Evolutionary conservation across 2,888 invertebrate genomes (phyloP).

Genomic region (Ellobium chinense): DNA sequence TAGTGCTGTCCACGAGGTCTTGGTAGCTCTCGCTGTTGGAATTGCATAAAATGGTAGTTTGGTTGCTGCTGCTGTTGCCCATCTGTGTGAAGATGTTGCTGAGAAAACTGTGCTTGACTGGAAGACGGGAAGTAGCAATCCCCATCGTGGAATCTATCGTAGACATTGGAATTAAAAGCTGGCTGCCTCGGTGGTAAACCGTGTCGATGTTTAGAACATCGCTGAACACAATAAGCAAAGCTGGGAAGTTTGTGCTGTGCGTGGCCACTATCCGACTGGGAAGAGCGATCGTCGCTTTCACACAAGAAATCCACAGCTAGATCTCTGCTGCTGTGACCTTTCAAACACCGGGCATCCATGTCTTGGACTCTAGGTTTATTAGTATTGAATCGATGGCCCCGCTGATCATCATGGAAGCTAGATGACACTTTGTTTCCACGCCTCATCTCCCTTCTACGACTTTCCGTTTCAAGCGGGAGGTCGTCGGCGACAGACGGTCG

Average conservation of each 20-base stretch:
- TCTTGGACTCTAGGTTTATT: no score
- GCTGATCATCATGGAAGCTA: not conserved
- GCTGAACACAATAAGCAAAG: not conserved
- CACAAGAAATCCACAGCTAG: no score
- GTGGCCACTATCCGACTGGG: not conserved
- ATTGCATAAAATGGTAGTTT: not conserved
- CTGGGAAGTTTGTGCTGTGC: not conserved
- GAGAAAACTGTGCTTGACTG: no score
- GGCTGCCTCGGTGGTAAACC: not conserved
- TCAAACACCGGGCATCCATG: no score
- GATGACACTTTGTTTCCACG: not conserved
- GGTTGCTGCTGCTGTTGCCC: not conserved
- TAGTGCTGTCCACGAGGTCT: not conserved
- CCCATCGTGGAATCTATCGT: not conserved
- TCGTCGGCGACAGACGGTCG: no score
- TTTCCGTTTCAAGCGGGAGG: no score
- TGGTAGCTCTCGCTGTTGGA: not conserved
- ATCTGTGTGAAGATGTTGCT: not conserved
- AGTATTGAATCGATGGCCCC: not conserved
- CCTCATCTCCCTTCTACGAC: no score
- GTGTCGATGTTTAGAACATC: no score
- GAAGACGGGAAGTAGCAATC: no score
- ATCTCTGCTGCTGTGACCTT: no score
- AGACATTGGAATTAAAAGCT: not conserved
- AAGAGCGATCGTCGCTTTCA: not conserved